Evolutionary conservation across 1,140 invertebrate genomes (phyloP).

Genomic region (Euwallacea similis): DNA sequence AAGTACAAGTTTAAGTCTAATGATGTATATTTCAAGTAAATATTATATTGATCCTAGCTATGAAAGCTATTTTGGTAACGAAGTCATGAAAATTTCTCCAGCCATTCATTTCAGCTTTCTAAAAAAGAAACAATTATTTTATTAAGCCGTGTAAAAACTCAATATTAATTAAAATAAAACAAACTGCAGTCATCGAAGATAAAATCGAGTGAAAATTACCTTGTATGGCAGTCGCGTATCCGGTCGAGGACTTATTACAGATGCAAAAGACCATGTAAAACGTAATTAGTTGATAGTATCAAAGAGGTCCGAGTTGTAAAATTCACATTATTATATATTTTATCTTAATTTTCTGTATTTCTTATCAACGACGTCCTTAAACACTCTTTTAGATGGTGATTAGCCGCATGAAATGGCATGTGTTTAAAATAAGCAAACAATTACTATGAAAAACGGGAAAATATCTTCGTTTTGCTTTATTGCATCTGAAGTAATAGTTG

Average conservation of each 20-base stretch:
- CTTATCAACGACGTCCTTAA: background rate
- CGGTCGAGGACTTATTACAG: slow-evolving; percentile 28
- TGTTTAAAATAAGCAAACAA: no score
- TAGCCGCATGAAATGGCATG: no score
- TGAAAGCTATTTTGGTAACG: no score
- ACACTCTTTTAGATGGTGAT: no score
- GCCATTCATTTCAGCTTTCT: slow-evolving; percentile 3
- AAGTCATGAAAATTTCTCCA: no score
- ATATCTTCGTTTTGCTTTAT: no score
- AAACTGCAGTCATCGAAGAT: slow-evolving; percentile 27
- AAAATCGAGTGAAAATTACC: slow-evolving; percentile 34
- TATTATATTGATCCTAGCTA: no score
- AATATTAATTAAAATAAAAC: slow-evolving; percentile 25
- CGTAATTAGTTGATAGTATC: slow-evolving; percentile 36
- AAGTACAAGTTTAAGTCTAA: no score
- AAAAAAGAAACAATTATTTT: slow-evolving; percentile 19
- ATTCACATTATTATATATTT: slow-evolving; percentile 24
- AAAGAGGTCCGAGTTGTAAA: slow-evolving; percentile 22
- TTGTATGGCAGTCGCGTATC: slow-evolving; percentile 35
- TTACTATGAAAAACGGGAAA: no score
- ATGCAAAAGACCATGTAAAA: slow-evolving; percentile 37
- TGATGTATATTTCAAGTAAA: no score
- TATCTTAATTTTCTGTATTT: slow-evolving; percentile 20
- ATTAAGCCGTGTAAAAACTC: slow-evolving; percentile 17
- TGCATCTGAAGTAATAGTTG: no score